These are phyloP conservation scores for Pomatostomus ruficeps DNA, from an alignment of 2,113 vertebrate genomes.

Conservation along the genomic window DNA sequence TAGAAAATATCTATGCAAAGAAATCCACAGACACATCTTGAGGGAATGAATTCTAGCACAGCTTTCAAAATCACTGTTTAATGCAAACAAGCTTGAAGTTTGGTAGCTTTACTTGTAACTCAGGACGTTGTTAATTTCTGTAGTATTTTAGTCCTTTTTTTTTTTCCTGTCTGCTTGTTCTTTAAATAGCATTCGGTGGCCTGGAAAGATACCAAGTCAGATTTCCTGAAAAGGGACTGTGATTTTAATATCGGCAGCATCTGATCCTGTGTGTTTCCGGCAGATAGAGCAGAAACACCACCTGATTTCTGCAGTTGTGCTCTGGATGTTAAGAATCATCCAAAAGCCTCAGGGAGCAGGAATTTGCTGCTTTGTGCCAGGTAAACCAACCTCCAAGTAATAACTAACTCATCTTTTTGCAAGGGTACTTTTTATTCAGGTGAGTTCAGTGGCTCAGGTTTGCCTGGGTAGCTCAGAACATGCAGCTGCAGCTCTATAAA, in stretches of 20 bases:
- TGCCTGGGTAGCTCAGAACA: accelerated
- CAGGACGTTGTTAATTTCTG: neutral
- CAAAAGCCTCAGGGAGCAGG: neutral
- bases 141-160: neutral
- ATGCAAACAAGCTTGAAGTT: neutral
- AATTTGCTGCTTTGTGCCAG: neutral
- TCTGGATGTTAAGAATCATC: neutral
- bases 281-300: constrained; percentile 35
- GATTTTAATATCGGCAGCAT: constrained; percentile 9
- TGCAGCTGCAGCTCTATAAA: neutral
- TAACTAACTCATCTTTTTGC: neutral
- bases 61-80: neutral
- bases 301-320: neutral
- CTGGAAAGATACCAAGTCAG: constrained; percentile 3
- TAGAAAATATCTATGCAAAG: neutral
- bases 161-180: neutral
- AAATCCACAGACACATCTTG: neutral
- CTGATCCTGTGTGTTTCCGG: constrained; percentile 43
- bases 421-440: neutral
- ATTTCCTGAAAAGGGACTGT: constrained; percentile 40
- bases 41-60: neutral
- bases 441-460: neutral
- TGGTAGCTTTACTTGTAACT: neutral
- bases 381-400: neutral
- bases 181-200: constrained; percentile 39